These are phyloP conservation scores for Bembecia ichneumoniformis DNA, from an alignment of 2,888 invertebrate genomes.

Conservation along the genomic window DNA sequence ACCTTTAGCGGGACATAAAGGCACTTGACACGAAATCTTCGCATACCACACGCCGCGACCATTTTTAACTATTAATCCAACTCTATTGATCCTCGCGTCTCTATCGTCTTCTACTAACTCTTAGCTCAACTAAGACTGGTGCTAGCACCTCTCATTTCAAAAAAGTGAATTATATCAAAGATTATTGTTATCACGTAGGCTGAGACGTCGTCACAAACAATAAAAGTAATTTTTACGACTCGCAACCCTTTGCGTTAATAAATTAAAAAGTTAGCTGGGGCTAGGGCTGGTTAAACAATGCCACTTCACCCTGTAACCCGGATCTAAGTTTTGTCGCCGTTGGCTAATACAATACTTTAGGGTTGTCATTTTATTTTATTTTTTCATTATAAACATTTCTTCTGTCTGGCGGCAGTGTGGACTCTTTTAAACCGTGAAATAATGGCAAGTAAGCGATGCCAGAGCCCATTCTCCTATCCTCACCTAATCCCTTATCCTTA, in stretches of 20 bases:
- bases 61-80: conserved; percentile 15
- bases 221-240: conserved; percentile 72
- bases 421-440: too few species aligned
- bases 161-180: conserved; percentile 54
- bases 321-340: conserved; percentile 55
- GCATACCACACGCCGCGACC: conserved; percentile 40
- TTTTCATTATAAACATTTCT: too few species aligned
- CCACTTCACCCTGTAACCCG: conserved; percentile 57
- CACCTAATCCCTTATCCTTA: too few species aligned
- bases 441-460: too few species aligned
- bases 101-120: background rate
- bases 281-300: conserved; percentile 58
- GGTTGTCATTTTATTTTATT: conserved; percentile 21
- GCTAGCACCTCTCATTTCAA: conserved; percentile 20
- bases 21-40: conserved; percentile 55
- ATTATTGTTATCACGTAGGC: conserved; percentile 70
- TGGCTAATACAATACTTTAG: conserved; percentile 30
- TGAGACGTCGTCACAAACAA: conserved; percentile 69
- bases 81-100: conserved; percentile 10
- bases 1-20: conserved; percentile 55
- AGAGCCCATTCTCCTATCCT: too few species aligned
- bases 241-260: conserved; percentile 66
- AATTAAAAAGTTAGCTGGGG: conserved; percentile 60
- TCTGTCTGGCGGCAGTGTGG: too few species aligned
- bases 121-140: conserved; percentile 26